These are phyloP conservation scores for Epinotia ramella DNA, from an alignment of 2,888 invertebrate species.

Conservation along the genomic window DNA sequence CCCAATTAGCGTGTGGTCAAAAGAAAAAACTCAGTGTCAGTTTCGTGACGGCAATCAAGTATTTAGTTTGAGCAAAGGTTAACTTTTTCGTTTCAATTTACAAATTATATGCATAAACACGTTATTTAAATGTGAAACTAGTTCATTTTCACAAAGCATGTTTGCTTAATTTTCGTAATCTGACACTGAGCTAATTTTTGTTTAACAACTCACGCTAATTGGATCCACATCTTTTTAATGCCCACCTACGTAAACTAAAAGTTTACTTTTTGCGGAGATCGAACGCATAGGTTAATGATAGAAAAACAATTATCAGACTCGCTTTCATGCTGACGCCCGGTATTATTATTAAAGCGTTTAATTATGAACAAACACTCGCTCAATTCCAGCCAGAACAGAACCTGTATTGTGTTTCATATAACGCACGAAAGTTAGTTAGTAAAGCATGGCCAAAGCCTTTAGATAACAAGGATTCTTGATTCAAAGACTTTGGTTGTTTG, in stretches of 20 bases:
- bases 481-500: slow-evolving; percentile 63
- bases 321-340: not conserved
- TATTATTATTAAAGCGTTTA: not conserved
- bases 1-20: too few relatives aligned
- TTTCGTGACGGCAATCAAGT: too few relatives aligned
- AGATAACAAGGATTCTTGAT: slow-evolving; percentile 61
- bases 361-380: slow-evolving; percentile 20
- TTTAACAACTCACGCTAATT: too few relatives aligned
- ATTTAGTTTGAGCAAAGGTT: too few relatives aligned
- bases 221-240: too few relatives aligned
- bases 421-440: slow-evolving; percentile 38
- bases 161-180: too few relatives aligned
- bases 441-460: slow-evolving; percentile 49
- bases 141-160: too few relatives aligned
- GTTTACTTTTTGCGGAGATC: not conserved
- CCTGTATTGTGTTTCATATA: slow-evolving; percentile 19
- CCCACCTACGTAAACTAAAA: not conserved
- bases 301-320: not conserved
- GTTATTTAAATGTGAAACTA: too few relatives aligned
- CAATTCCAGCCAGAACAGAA: slow-evolving; percentile 22
- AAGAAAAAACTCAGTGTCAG: too few relatives aligned
- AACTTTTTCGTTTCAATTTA: too few relatives aligned
- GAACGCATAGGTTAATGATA: not conserved
- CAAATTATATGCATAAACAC: too few relatives aligned
- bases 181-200: too few relatives aligned